phyloP scores from a whole-genome alignment of 2,888 invertebrate genomes.

The Tryphoninae sp. region DNA sequence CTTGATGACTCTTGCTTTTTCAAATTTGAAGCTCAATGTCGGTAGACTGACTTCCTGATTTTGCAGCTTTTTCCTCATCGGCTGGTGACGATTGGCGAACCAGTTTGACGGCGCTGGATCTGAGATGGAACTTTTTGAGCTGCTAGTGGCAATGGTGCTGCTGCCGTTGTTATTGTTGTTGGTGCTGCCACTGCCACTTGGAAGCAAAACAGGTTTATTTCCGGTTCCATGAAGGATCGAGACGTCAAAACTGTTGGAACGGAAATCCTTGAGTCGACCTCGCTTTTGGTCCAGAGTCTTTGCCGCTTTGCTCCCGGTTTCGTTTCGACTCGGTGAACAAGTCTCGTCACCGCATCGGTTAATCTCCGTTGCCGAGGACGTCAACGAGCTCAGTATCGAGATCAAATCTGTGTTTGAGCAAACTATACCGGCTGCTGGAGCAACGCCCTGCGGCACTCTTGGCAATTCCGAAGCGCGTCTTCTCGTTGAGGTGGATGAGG shows the following conservation, averaged over 20 bases:
- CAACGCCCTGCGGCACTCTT: slow-evolving; percentile 74
- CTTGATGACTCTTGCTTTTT: slow-evolving; percentile 83
- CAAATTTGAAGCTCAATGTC: slow-evolving; percentile 85
- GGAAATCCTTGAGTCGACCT: slow-evolving; percentile 86
- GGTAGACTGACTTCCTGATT: slow-evolving; percentile 81
- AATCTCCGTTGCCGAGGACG: slow-evolving; percentile 91
- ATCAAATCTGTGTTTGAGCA: slow-evolving; percentile 92
- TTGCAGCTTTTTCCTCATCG: slow-evolving; percentile 84
- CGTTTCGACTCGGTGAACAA: slow-evolving; percentile 60
- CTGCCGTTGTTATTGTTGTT: slow-evolving; percentile 3
- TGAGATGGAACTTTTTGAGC: slow-evolving; percentile 82
- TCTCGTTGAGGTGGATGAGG: slow-evolving; percentile 60
- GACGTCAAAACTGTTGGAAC: slow-evolving; percentile 93
- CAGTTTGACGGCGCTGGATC: slow-evolving; percentile 85
- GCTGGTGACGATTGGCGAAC: slow-evolving; percentile 91
- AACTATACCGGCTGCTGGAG: slow-evolving; percentile 84
- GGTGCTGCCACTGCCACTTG: slow-evolving; percentile 28
- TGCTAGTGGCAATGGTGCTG: slow-evolving; percentile 67
- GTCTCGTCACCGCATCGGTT: slow-evolving; percentile 84
- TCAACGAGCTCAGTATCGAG: slow-evolving; percentile 89
- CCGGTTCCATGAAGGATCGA: slow-evolving; percentile 85
- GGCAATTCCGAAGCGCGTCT: slow-evolving; percentile 90
- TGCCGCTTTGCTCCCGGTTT: slow-evolving; percentile 58
- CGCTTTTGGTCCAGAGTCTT: slow-evolving; percentile 82
- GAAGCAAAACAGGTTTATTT: slow-evolving; percentile 68